Percentiles rank a stretch among this genome's conserved stretches.
phyloP scores from a whole-genome alignment of 2,797 vertebrate genomes.

The Trachops cirrhosus region DNA sequence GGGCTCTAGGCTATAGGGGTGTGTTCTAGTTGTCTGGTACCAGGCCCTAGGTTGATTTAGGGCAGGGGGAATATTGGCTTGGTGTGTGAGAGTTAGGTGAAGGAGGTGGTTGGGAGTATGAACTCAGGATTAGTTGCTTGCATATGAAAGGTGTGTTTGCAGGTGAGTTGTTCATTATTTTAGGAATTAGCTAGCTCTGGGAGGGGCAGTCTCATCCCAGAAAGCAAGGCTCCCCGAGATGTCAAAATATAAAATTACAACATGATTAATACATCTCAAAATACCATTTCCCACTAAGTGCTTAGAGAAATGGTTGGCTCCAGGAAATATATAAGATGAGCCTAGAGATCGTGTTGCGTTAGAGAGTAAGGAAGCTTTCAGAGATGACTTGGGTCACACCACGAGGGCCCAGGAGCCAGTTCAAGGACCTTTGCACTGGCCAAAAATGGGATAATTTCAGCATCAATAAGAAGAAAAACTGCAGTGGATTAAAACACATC shows the following conservation, averaged over 20 bases:
- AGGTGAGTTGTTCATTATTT: neutral
- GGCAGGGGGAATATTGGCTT: neutral
- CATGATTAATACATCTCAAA: neutral
- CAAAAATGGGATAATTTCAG: neutral
- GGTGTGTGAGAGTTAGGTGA: neutral
- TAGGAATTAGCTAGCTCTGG: neutral
- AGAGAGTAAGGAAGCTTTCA: neutral
- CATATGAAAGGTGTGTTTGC: neutral
- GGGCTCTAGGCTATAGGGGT: neutral
- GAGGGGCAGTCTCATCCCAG: neutral
- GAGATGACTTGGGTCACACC: neutral
- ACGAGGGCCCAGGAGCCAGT: neutral
- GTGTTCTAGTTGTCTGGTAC: too few relatives aligned
- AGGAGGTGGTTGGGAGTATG: neutral
- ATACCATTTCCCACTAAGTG: neutral
- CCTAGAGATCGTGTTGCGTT: neutral
- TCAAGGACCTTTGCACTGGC: neutral
- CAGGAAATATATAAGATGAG: neutral
- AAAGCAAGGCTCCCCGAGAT: neutral
- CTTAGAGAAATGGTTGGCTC: neutral
- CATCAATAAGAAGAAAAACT: neutral
- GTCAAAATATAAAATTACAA: neutral
- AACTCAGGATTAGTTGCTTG: neutral
- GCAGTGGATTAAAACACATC: neutral
- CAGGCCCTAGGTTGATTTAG: neutral